Evolutionary conservation across 2,797 vertebrate genomes (phyloP).

Genomic region (Melanotaenia boesemani): DNA sequence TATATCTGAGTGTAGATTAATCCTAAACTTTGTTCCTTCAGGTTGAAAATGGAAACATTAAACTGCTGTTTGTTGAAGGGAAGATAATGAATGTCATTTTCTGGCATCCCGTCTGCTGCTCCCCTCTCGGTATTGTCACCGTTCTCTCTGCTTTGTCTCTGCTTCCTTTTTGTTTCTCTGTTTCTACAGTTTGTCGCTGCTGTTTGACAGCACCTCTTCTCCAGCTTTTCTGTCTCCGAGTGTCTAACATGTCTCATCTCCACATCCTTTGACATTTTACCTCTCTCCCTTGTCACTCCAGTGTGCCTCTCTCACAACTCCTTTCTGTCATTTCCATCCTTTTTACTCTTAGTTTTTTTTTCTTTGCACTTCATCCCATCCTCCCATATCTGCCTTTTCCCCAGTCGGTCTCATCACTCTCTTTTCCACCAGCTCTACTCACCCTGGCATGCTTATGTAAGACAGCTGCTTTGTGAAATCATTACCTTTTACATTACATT

Average conservation of each 20-base stretch:
- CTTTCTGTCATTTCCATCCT: background rate
- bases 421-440: conserved; percentile 32
- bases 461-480: conserved; percentile 64
- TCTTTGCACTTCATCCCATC: conserved; percentile 13
- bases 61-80: no score
- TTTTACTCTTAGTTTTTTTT: background rate
- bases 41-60: no score
- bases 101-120: background rate
- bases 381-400: conserved; percentile 10
- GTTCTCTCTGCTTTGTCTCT: conserved; percentile 1
- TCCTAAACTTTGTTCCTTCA: no score
- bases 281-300: conserved; percentile 4
- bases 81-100: no score
- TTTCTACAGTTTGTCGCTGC: conserved; percentile 1
- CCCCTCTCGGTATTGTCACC: background rate
- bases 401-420: conserved; percentile 19
- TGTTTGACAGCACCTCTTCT: conserved; percentile 16
- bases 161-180: conserved; percentile 12
- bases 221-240: background rate
- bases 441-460: conserved; percentile 58
- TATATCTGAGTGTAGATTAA: no score
- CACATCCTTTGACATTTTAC: conserved; percentile 4
- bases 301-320: conserved; percentile 6
- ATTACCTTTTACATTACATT: conserved; percentile 57
- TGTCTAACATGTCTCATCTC: background rate